These are phyloP conservation scores for Whitmania pigra DNA, from an alignment of 1,140 invertebrate species.

Conservation along the genomic window DNA sequence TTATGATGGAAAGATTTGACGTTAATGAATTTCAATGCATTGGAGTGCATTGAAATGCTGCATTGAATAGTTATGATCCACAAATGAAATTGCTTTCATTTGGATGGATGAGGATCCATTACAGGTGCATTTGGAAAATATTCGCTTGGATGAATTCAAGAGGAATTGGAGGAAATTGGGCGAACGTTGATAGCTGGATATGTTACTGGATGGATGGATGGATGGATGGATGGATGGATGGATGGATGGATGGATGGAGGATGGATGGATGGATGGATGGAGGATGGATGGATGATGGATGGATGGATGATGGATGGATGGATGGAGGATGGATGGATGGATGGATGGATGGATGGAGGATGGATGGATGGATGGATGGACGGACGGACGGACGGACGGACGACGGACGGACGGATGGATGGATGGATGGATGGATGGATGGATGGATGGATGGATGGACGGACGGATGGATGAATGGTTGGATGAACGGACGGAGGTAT, in stretches of 20 bases:
- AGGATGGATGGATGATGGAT: constrained; percentile 15
- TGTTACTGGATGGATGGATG: neutral
- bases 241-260: constrained; percentile 2
- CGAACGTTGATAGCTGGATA: constrained; percentile 12
- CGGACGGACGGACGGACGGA: constrained; percentile 1
- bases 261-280: constrained; percentile 15
- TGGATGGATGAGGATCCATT: too few relatives aligned
- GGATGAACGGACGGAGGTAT: constrained; percentile 8
- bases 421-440: constrained; percentile 17
- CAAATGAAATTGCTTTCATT: too few relatives aligned
- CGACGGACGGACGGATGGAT: constrained; percentile 16
- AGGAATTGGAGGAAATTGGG: neutral
- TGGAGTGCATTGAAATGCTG: too few relatives aligned
- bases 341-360: constrained; percentile 7
- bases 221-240: constrained; percentile 8
- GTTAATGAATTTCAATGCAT: too few relatives aligned
- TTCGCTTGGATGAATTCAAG: neutral
- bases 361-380: constrained; percentile 17
- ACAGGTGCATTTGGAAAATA: too few relatives aligned
- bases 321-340: constrained; percentile 17
- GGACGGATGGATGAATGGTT: constrained; percentile 4
- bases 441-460: constrained; percentile 17
- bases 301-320: constrained; percentile 18
- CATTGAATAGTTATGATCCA: too few relatives aligned
- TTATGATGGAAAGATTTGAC: too few relatives aligned